phyloP scores from a whole-genome alignment of 1,140 invertebrate species.

The Brachionus manjavacas region DNA sequence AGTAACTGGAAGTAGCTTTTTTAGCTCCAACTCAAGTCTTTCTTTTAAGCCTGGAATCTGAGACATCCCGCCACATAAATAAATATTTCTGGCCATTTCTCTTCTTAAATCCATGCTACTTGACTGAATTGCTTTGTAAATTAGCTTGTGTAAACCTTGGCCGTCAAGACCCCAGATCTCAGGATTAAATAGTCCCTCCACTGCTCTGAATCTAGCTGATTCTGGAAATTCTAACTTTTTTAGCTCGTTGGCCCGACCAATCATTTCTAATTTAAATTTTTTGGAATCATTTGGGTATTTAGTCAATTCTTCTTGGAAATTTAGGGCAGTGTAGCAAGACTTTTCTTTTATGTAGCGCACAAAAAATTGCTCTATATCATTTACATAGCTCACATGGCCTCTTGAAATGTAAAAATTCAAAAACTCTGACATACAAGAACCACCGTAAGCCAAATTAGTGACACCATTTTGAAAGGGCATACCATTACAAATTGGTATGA shows the following conservation, averaged over 20 bases:
- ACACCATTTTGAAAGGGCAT: constrained; percentile 60
- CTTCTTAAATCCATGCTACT: constrained; percentile 62
- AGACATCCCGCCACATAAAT: constrained; percentile 63
- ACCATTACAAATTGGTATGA: constrained; percentile 65
- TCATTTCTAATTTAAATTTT: constrained; percentile 47
- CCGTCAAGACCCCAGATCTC: constrained; percentile 64
- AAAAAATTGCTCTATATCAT: constrained; percentile 54
- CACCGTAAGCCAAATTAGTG: constrained; percentile 61
- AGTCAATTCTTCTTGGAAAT: constrained; percentile 58
- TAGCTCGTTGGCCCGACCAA: constrained; percentile 1
- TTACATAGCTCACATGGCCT: constrained; percentile 43
- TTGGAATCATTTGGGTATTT: constrained; percentile 52
- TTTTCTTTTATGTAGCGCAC: constrained; percentile 57
- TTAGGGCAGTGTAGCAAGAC: constrained; percentile 60
- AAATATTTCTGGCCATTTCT: constrained; percentile 61
- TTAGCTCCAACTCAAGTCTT: constrained; percentile 62
- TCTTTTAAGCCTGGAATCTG: constrained; percentile 64
- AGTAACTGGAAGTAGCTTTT: constrained; percentile 61
- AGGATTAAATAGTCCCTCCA: constrained; percentile 65
- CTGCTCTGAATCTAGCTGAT: constrained; percentile 59
- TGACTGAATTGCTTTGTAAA: constrained; percentile 62
- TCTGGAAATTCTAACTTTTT: constrained; percentile 46
- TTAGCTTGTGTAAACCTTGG: constrained; percentile 62
- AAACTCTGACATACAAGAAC: constrained; percentile 60
- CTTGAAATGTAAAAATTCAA: constrained; percentile 48